Conservation (phyloP, 1,140 invertebrate species). For the Bombus affinis region DNA sequence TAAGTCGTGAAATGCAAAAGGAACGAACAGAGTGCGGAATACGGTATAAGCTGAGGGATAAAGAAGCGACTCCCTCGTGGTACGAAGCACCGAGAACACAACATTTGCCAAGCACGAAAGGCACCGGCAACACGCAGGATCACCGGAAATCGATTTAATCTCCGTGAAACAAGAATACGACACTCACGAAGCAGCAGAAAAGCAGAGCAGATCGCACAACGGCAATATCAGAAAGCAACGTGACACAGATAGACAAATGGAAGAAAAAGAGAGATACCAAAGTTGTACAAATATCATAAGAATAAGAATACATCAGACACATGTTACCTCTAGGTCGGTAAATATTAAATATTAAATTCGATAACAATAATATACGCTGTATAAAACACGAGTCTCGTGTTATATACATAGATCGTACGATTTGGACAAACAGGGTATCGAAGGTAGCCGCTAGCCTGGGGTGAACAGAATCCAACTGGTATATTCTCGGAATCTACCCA, state of each 20-base stretch:
- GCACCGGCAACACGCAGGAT: neutral
- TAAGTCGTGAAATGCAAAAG: neutral
- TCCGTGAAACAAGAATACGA: neutral
- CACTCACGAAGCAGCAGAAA: neutral
- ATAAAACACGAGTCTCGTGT: neutral
- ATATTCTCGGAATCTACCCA: neutral
- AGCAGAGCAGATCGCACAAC: neutral
- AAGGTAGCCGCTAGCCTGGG: neutral
- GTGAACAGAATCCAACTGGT: neutral
- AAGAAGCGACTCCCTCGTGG: neutral
- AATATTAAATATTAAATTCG: too few species aligned
- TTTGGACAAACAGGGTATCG: neutral
- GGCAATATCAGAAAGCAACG: neutral
- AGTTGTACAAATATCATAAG: neutral
- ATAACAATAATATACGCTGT: too few species aligned
- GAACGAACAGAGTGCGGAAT: neutral
- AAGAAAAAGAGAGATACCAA: neutral
- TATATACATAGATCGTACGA: neutral
- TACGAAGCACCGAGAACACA: neutral
- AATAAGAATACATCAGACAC: too few species aligned
- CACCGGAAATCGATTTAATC: slow-evolving; percentile 1
- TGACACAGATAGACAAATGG: neutral
- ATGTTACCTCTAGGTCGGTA: too few species aligned
- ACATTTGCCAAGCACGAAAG: neutral
- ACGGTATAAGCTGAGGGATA: neutral